Evolutionary conservation across 2,888 invertebrate species (phyloP), one percentile per base, ranked within the genome.

Genomic region (Calephelis perditalis): DNA sequence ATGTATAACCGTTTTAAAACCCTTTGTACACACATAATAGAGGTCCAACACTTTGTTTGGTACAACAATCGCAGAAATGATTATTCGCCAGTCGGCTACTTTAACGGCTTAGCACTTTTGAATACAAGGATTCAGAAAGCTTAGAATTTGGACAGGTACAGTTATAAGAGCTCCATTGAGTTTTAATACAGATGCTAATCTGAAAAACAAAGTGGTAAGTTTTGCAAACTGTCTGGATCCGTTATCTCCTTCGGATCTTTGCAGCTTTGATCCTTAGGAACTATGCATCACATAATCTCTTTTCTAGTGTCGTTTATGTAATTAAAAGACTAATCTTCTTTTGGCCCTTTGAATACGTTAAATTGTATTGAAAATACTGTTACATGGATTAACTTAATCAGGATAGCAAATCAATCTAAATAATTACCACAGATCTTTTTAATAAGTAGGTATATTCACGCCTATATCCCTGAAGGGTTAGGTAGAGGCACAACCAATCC

Each of bases 81-180:
- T 78, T 74, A 72, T 71, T 69, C 67, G 67, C 52, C 74, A 70
- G 80, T 84, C 89, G 89, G 89, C 86, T 86, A 88, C 89, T 87
- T 88, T 88, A 82, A 77, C 82, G 79, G 89, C 88, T 88, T 86
- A 88, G 71, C 69, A 73, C 76, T 72, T 78, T 86, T 65, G 85
- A 84, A 85, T 69, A 65, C 47, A 62, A 66, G 68, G 70, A 65
- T 70, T 70, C 68, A 67, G 68, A 71, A 71, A 73, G 70, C 71
- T 75, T 77, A 78, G 75, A 82, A 77, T 74, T 74, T 73, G 72
- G 67, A 74, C 79, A 84, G 82, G 81, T 86, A 89, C 88, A 83
- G 87, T 89, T 55, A 55, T 44, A 54, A 8, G 35, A 10, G 11
- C 8, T 43, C 52, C 44, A 44, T 59, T 36, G 37, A 12, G 37